A percentile compares a stretch with the other conserved stretches of the same genome.
phyloP scores from a whole-genome alignment of 2,888 invertebrate genomes.

The Ectobius pallidus region DNA sequence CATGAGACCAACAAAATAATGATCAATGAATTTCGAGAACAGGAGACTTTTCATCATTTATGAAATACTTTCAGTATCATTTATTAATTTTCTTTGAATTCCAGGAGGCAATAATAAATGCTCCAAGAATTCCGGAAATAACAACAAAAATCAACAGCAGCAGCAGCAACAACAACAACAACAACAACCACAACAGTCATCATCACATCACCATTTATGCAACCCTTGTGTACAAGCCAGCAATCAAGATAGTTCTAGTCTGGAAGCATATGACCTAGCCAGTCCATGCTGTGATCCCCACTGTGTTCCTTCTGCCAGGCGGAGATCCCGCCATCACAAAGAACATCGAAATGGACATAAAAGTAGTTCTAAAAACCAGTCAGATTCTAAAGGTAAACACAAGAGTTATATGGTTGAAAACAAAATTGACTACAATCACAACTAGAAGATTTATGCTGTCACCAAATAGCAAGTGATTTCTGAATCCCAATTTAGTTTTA shows the following conservation, averaged over 20 bases:
- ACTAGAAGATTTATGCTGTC: too few species aligned
- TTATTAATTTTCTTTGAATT: not conserved
- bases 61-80: too few species aligned
- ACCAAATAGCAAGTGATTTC: too few species aligned
- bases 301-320: conserved; percentile 72
- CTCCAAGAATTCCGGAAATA: conserved; percentile 12
- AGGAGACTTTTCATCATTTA: too few species aligned
- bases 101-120: conserved; percentile 15
- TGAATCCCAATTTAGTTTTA: too few species aligned
- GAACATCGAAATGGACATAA: conserved; percentile 61
- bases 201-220: conserved; percentile 53
- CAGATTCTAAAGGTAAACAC: conserved; percentile 34
- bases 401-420: not conserved
- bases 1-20: too few species aligned
- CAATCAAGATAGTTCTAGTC: conserved; percentile 73
- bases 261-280: conserved; percentile 85
- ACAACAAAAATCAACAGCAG: conserved; percentile 6
- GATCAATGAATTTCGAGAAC: too few species aligned
- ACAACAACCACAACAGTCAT: conserved; percentile 23
- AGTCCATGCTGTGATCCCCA: conserved; percentile 87
- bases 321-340: conserved; percentile 62
- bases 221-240: conserved; percentile 72
- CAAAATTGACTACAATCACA: too few species aligned
- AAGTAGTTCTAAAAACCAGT: conserved; percentile 14
- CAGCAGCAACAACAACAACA: conserved; percentile 21